These are phyloP conservation scores for Psococerastis gibbosa DNA, from an alignment of 2,888 invertebrate species.

Conservation along the genomic window DNA sequence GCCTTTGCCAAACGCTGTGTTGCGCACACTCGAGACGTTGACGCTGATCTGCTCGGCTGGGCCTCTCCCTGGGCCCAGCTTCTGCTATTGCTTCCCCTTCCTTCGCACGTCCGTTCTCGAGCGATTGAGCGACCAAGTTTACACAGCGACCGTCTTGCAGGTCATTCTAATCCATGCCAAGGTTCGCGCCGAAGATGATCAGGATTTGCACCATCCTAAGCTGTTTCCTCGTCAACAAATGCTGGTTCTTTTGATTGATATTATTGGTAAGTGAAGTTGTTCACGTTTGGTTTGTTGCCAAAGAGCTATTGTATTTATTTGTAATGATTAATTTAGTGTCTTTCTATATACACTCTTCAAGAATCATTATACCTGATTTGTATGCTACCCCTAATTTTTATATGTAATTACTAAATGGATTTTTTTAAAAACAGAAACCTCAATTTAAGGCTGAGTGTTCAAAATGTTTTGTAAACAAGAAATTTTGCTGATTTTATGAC, in stretches of 20 bases:
- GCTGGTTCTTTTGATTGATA: conserved; percentile 55
- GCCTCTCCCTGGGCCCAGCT: conserved; percentile 49
- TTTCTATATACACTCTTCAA: no score
- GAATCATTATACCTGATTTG: no score
- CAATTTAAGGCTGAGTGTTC: no score
- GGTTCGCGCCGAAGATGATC: conserved; percentile 30
- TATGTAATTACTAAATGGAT: no score
- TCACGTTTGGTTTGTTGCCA: no score
- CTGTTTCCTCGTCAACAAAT: conserved; percentile 67
- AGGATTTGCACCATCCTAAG: conserved; percentile 46
- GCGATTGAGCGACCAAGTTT: conserved; percentile 30
- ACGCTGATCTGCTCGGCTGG: conserved; percentile 25
- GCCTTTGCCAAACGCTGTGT: conserved; percentile 38
- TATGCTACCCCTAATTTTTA: no score
- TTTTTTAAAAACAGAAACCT: no score
- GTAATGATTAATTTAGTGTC: no score
- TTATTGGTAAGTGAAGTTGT: conserved; percentile 51
- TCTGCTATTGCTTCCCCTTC: conserved; percentile 67
- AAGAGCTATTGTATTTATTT: no score
- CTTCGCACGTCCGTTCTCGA: conserved; percentile 38
- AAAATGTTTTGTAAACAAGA: no score
- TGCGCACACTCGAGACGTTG: conserved; percentile 40
- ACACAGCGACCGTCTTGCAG: conserved; percentile 39
- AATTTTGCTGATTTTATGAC: no score
- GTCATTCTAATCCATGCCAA: conserved; percentile 55